phyloP scores from a whole-genome alignment of 37 sponge, comb jelly and placozoan genomes.

The Ianthella basta region DNA sequence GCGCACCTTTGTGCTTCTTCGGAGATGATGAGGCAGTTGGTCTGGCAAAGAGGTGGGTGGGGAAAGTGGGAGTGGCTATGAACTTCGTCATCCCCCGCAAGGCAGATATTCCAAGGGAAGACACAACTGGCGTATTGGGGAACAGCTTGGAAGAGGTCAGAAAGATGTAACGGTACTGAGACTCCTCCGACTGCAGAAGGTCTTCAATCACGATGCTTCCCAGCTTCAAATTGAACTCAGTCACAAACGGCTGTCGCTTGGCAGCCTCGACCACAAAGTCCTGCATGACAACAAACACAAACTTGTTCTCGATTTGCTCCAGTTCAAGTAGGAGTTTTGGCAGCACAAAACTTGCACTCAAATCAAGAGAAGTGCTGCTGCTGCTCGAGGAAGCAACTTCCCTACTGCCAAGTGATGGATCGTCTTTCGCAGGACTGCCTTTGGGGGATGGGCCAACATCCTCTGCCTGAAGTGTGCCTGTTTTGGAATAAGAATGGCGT shows the following conservation, averaged over 20 bases:
- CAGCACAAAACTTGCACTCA: conserved; percentile 65
- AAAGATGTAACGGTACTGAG: conserved; percentile 74
- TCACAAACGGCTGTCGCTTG: conserved; percentile 28
- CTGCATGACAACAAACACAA: conserved; percentile 73
- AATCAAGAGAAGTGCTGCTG: conserved; percentile 5
- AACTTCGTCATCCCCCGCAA: background rate
- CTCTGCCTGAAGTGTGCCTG: background rate
- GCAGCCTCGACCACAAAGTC: conserved; percentile 55
- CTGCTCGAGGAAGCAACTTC: background rate
- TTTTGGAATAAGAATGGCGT: background rate
- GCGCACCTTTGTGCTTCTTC: background rate
- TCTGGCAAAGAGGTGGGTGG: background rate
- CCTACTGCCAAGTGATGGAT: background rate
- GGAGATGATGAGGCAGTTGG: conserved; percentile 54
- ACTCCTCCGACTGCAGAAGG: conserved; percentile 73
- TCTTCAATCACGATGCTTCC: conserved; percentile 85
- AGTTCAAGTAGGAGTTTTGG: conserved; percentile 67
- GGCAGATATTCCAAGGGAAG: background rate
- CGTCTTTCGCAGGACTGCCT: background rate
- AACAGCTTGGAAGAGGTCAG: conserved; percentile 74
- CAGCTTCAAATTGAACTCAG: conserved; percentile 67
- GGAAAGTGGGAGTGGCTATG: background rate
- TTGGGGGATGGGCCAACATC: background rate
- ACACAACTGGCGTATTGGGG: conserved; percentile 43
- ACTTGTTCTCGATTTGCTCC: conserved; percentile 40